Evolutionary conservation across 2,797 vertebrate genomes (phyloP).

Genomic region (Cynodonichthys magdalenae): DNA sequence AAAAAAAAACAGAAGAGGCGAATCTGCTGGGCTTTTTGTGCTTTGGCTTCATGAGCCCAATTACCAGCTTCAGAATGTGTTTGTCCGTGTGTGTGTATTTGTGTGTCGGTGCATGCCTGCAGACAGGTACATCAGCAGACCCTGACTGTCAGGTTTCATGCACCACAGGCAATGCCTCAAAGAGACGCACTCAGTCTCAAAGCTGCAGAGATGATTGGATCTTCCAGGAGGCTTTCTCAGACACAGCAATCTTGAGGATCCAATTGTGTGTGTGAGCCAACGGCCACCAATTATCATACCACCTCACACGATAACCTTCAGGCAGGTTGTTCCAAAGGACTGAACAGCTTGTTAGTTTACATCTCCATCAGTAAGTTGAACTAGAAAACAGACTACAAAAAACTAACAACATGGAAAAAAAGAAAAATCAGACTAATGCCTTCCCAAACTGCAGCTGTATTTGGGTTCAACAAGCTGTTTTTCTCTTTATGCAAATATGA

Average conservation of each 20-base stretch:
- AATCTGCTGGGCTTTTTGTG: slow-evolving; percentile 40
- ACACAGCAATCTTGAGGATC: slow-evolving; percentile 39
- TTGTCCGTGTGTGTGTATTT: slow-evolving; percentile 24
- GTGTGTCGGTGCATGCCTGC: slow-evolving; percentile 31
- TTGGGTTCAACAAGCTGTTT: too few relatives aligned
- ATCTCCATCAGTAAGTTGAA: slow-evolving; percentile 13
- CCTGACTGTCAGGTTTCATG: slow-evolving; percentile 77
- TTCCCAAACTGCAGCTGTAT: too few relatives aligned
- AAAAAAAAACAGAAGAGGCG: slow-evolving; percentile 35
- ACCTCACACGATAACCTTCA: slow-evolving; percentile 18
- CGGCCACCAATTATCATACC: slow-evolving; percentile 30
- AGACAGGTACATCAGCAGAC: slow-evolving; percentile 63
- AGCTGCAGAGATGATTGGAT: slow-evolving; percentile 53
- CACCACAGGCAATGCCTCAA: slow-evolving; percentile 52
- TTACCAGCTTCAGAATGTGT: slow-evolving; percentile 48
- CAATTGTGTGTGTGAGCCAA: slow-evolving; percentile 45
- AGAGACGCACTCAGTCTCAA: slow-evolving; percentile 39
- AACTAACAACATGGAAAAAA: not conserved
- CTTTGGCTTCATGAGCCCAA: slow-evolving; percentile 62
- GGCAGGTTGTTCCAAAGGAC: slow-evolving; percentile 23
- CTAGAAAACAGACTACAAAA: not conserved
- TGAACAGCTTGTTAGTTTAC: slow-evolving; percentile 1
- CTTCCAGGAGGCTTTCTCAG: slow-evolving; percentile 42
- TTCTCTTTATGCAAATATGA: too few relatives aligned
- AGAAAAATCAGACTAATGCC: not conserved